Conservation (phyloP, 2,797 vertebrate species). For the Lycodopsis pacificus region DNA sequence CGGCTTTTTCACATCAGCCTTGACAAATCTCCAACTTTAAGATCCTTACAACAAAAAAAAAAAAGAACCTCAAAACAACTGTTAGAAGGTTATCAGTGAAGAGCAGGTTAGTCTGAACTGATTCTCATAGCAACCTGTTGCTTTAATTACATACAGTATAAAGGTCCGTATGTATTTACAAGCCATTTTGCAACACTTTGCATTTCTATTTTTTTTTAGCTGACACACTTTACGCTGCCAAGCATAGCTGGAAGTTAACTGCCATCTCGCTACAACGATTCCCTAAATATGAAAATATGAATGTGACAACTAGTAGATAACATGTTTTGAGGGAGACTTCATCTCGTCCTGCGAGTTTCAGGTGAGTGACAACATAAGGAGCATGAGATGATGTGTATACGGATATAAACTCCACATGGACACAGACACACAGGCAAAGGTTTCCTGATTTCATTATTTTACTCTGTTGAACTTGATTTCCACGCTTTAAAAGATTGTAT, state of each 20-base stretch:
- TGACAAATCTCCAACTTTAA: constrained; percentile 26
- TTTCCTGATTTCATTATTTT: not conserved
- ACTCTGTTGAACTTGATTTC: constrained; percentile 15
- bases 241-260: constrained; percentile 11
- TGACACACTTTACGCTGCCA: constrained; percentile 5
- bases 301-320: constrained; percentile 29
- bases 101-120: constrained; percentile 5
- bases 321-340: constrained; percentile 37
- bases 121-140: not conserved
- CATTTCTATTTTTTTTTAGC: constrained; percentile 20
- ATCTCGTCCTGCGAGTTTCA: constrained; percentile 20
- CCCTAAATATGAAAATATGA: constrained; percentile 41
- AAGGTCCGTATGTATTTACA: not conserved
- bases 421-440: constrained; percentile 1
- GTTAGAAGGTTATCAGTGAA: not conserved
- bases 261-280: constrained; percentile 23
- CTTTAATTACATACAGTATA: not conserved
- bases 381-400: not conserved
- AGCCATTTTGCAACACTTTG: not conserved
- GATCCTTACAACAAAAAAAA: not conserved
- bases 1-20: constrained; percentile 23
- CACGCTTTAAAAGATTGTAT: not conserved
- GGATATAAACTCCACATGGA: constrained; percentile 14
- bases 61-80: constrained; percentile 4
- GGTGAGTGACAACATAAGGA: constrained; percentile 47